Evolutionary conservation across 2,797 vertebrate genomes (phyloP), one percentile per base, ranked within the genome.

Genomic region (Knipowitschia caucasica): DNA sequence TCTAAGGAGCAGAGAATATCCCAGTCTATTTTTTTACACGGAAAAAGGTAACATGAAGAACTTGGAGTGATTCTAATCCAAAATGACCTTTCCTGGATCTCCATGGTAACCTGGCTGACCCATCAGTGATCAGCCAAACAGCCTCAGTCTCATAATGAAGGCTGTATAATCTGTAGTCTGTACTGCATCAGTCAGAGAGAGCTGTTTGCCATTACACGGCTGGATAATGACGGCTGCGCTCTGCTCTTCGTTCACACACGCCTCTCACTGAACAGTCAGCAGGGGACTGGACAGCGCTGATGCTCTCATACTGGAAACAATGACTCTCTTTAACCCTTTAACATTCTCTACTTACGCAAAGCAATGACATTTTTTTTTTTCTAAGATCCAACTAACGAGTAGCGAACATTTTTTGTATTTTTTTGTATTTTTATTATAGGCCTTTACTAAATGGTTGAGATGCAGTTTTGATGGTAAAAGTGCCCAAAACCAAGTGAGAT

Each of bases 91-190:
- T 44, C 36, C 7, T 55, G 34, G 7, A 9, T 81, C 56, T 61
- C 70, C 50, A 67, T 65, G 44, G 53, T 27, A 68, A 78, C 72
- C 25, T 64, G 52, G 34, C 56, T 61, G 47, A 74, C 44, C 12
- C 53, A 59, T 69, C 56, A 29, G 29, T 71, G 75, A 81, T 77
- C 64, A 59, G 56, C 53, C 60, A 38, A 63, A 53, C 35, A 34
- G 50, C 64, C 53, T 33, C 17, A 52, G 64, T 62, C 44, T 50
- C 45, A 44, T 20, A 46, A 45, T 55, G 35, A 59, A 54, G 58
- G 47, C 21, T 36, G 36, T n/a, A n/a, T n/a, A n/a, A n/a, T n/a
- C n/a, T n/a, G n/a, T n/a, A n/a, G n/a, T 62, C 40, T 46, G 58
- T 30, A 27, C n/a, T 24, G 38, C 15, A 40, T 49, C 46, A 49